phyloP scores from a whole-genome alignment of 1,140 invertebrate species.

The Pseudomyrmex pallidus region DNA sequence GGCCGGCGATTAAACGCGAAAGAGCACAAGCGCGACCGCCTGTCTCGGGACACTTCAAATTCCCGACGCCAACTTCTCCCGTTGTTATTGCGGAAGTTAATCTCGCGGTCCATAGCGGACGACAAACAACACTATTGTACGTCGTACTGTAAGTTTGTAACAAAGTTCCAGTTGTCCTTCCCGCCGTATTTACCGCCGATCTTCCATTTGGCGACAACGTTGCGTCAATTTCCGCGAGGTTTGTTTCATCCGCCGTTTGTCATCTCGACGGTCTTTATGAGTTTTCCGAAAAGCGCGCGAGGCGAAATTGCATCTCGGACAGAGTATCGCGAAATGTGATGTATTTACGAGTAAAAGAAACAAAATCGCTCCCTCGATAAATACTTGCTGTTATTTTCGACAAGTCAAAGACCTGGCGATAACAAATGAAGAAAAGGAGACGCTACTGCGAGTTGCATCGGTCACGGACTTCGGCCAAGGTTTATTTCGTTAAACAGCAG shows the following conservation, averaged over 20 bases:
- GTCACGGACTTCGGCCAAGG: conserved; percentile 21
- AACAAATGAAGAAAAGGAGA: not conserved
- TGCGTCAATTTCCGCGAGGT: conserved; percentile 32
- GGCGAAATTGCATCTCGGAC: not conserved
- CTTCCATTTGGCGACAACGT: conserved; percentile 27
- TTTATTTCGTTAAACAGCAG: conserved; percentile 24
- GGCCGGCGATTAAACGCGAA: conserved; percentile 11
- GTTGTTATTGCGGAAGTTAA: conserved; percentile 57
- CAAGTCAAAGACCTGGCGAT: conserved; percentile 17
- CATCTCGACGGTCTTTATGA: conserved; percentile 23
- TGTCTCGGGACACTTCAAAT: conserved; percentile 5
- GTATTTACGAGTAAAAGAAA: too few species aligned
- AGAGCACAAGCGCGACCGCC: not conserved
- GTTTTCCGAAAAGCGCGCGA: not conserved
- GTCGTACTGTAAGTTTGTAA: conserved; percentile 31
- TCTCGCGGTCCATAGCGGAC: conserved; percentile 21
- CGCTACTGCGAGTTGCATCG: conserved; percentile 40
- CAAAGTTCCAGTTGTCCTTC: conserved; percentile 30
- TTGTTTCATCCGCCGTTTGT: conserved; percentile 37
- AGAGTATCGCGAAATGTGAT: not conserved
- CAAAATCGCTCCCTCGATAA: too few species aligned
- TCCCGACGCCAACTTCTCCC: conserved; percentile 40
- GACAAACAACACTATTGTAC: conserved; percentile 53
- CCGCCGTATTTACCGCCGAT: conserved; percentile 33
- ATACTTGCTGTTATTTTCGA: too few species aligned